A percentile compares a stretch with the other conserved stretches of the same genome.
These are phyloP conservation scores for Vidua chalybeata DNA, from an alignment of 2,113 vertebrate genomes.

Conservation along the genomic window DNA sequence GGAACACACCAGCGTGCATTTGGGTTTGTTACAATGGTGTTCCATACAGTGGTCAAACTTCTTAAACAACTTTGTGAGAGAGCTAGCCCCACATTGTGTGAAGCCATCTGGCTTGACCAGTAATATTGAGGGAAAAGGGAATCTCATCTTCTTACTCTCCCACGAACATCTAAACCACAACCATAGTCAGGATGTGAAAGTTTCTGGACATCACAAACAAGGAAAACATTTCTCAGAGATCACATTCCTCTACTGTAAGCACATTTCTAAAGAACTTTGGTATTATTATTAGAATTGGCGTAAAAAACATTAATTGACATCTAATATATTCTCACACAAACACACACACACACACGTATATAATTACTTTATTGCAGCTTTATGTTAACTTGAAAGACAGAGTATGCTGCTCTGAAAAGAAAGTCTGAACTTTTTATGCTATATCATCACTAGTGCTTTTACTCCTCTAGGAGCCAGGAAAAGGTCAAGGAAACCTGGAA, in stretches of 20 bases:
- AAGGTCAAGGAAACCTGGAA: not conserved
- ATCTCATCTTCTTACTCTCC: not conserved
- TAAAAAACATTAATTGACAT: not conserved
- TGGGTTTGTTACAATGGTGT: not conserved
- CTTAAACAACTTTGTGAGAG: not conserved
- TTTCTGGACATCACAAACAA: not conserved
- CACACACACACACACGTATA: accelerated
- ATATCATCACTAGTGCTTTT: not conserved
- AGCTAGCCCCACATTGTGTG: not conserved
- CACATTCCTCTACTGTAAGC: not conserved
- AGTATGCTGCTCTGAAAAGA: not conserved
- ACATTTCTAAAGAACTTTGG: not conserved
- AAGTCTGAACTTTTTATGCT: not conserved
- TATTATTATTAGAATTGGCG: not conserved
- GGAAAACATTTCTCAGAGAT: not conserved
- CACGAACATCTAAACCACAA: not conserved
- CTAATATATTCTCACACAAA: not conserved
- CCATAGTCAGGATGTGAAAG: not conserved
- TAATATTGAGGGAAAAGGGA: not conserved
- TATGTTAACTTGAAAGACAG: not conserved
- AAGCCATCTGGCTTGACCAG: not conserved
- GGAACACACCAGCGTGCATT: not conserved
- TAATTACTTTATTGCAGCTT: not conserved
- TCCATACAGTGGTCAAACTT: not conserved
- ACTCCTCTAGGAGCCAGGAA: not conserved